A percentile compares a stretch with the other conserved stretches of the same genome.
phyloP scores from a whole-genome alignment of 2,888 invertebrate species.

The Orgyia antiqua region DNA sequence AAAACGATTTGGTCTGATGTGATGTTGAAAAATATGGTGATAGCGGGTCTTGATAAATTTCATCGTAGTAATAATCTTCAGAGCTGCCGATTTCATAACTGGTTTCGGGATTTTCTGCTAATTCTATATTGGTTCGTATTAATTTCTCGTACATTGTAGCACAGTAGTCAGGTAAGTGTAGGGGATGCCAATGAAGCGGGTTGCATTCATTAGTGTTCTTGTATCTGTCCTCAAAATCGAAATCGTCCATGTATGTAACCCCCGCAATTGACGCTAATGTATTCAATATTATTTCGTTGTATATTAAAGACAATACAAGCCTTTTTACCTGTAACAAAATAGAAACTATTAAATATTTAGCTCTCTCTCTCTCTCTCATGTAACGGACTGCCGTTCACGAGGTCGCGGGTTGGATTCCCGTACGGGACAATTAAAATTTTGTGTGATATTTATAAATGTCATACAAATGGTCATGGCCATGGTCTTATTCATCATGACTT shows the following conservation, averaged over 20 bases:
- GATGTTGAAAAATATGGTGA: background rate
- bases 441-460: too few species aligned
- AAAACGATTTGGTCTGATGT: background rate
- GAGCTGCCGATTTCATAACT: background rate
- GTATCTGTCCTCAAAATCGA: conserved; percentile 54
- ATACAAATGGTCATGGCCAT: too few species aligned
- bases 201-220: conserved; percentile 53
- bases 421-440: too few species aligned
- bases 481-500: too few species aligned
- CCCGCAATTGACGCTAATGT: conserved; percentile 49
- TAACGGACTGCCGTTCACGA: too few species aligned
- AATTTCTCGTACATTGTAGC: conserved; percentile 44
- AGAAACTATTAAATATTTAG: too few species aligned
- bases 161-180: conserved; percentile 58
- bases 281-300: conserved; percentile 13
- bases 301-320: conserved; percentile 15
- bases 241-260: conserved; percentile 57
- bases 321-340: conserved; percentile 25
- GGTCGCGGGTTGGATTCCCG: too few species aligned
- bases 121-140: conserved; percentile 36
- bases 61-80: background rate
- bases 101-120: background rate
- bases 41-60: background rate
- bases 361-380: too few species aligned
- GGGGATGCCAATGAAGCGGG: conserved; percentile 60